Evolutionary conservation across 2,797 vertebrate species (phyloP), one percentile per base, ranked within the genome.

Genomic region (Knipowitschia caucasica): DNA sequence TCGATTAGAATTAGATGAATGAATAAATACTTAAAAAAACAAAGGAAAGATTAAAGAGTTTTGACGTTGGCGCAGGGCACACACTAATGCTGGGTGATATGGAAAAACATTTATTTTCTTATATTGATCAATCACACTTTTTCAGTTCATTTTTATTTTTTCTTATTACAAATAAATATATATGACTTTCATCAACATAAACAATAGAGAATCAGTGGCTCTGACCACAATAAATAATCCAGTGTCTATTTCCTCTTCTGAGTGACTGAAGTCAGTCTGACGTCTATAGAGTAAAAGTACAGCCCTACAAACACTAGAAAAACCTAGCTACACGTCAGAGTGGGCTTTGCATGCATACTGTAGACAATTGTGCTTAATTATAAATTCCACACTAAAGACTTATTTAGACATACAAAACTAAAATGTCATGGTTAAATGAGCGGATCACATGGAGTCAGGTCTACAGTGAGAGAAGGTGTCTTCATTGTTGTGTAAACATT

Each of bases 401-500:
- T 55, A 60, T 59, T 39, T 39, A 68, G 54, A 64, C 56, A 68
- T 62, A 62, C 51, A 73, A 49, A 1, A 68, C 31, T 65, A 64
- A 63, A 74, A 40, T 59, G 45, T 33, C 23, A 43, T 44, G 44
- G 39, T 49, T n/a, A n/a, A n/a, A n/a, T n/a, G n/a, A n/a, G n/a
- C n/a, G n/a, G n/a, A n/a, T n/a, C n/a, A n/a, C n/a, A n/a, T n/a
- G n/a, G n/a, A n/a, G n/a, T 30, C 46, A 42, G 59, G 40, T 53
- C 61, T 56, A 47, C 39, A 36, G 46, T 46, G 49, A 50, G 62
- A 39, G 58, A 73, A 77, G 53, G 73, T 69, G 69, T 63, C 64
- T 69, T 64, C 68, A 69, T 67, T 67, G 53, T 64, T 7, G 49
- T 78, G 82, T 81, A 81, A 83, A 83, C 73, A 57, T 77, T 76